Evolutionary conservation across 1,140 invertebrate species (phyloP).

Genomic region (Helicoverpa armigera): DNA sequence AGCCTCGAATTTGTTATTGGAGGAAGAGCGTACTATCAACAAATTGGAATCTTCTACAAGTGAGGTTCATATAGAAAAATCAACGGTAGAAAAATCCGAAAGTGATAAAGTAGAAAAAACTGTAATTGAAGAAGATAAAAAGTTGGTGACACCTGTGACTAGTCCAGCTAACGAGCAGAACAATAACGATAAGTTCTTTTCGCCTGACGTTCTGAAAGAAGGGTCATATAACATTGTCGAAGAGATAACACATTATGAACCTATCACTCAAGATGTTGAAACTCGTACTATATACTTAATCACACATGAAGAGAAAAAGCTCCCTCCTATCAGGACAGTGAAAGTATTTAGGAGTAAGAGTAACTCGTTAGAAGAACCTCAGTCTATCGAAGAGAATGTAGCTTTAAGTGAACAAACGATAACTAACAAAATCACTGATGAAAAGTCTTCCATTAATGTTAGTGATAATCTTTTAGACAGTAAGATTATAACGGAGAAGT

Average conservation of each 20-base stretch:
- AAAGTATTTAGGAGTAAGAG: conserved; percentile 87
- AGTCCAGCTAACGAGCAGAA: conserved; percentile 70
- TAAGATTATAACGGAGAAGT: conserved; percentile 19
- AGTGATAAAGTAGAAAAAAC: background rate
- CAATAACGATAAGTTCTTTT: conserved; percentile 78
- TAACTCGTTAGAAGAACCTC: conserved; percentile 71
- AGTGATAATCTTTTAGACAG: conserved; percentile 49
- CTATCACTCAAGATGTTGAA: conserved; percentile 73
- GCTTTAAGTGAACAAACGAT: conserved; percentile 46
- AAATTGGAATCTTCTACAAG: conserved; percentile 30
- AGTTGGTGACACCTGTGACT: conserved; percentile 25
- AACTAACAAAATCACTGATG: conserved; percentile 60
- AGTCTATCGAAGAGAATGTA: conserved; percentile 53
- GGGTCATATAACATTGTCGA: conserved; percentile 67
- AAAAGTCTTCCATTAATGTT: conserved; percentile 58
- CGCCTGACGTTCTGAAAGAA: conserved; percentile 64
- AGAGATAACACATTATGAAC: conserved; percentile 69
- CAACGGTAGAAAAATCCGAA: conserved; percentile 5
- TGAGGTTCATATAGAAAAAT: conserved; percentile 10
- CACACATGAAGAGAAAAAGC: conserved; percentile 90
- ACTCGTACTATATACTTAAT: conserved; percentile 89
- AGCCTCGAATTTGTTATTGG: conserved; percentile 49
- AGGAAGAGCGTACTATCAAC: conserved; percentile 40
- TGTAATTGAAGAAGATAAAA: conserved; percentile 37
- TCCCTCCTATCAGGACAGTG: conserved; percentile 88